Conservation (phyloP, 2,888 invertebrate genomes). For the Muscina levida region DNA sequence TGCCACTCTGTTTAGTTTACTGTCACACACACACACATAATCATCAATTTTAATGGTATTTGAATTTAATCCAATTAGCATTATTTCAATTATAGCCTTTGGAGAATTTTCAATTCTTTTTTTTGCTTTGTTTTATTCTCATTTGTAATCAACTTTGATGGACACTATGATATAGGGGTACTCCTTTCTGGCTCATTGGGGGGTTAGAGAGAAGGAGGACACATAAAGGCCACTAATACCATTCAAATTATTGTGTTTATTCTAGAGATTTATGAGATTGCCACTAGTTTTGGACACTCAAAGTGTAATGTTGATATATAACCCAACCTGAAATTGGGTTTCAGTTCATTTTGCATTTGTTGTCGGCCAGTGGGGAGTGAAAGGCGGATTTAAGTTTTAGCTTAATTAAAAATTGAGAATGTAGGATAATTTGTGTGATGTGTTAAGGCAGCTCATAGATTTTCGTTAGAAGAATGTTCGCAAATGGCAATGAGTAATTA, state of each 20-base stretch:
- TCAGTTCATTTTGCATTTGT: too few relatives aligned
- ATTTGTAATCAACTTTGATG: constrained; percentile 41
- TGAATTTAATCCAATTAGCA: constrained; percentile 64
- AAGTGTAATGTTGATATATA: constrained; percentile 18
- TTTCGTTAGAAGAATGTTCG: too few relatives aligned
- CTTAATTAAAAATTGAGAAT: too few relatives aligned
- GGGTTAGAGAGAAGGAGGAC: too few relatives aligned
- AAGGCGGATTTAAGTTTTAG: too few relatives aligned
- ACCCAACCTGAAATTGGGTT: too few relatives aligned
- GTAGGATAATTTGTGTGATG: too few relatives aligned
- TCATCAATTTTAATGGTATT: constrained; percentile 24
- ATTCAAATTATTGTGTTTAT: neutral
- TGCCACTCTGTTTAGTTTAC: neutral
- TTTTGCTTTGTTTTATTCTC: neutral
- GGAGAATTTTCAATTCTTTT: constrained; percentile 51
- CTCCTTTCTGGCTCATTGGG: neutral
- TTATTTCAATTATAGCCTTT: constrained; percentile 64
- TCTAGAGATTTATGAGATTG: constrained; percentile 26
- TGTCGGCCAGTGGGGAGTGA: too few relatives aligned
- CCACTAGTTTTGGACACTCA: constrained; percentile 20
- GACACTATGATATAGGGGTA: neutral
- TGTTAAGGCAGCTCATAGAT: too few relatives aligned
- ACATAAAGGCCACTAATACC: neutral
- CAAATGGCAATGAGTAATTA: too few relatives aligned
- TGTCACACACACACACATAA: neutral